These are phyloP conservation scores for Caenorhabditis panamensis DNA, from an alignment of 2,888 invertebrate genomes.

Conservation along the genomic window DNA sequence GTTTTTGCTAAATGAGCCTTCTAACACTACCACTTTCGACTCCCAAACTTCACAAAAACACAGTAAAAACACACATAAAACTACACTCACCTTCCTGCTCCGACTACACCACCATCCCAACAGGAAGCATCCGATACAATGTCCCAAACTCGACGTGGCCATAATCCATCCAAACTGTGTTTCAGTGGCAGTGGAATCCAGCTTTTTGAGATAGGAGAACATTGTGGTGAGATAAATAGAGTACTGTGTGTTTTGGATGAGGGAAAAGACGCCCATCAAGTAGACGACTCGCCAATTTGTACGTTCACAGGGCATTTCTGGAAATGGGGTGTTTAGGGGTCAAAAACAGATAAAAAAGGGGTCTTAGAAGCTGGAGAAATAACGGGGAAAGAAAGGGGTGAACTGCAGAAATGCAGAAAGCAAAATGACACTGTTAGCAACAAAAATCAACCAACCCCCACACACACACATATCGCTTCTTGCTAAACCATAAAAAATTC, in stretches of 20 bases:
- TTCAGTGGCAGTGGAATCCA: slow-evolving; percentile 33
- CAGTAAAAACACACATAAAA: too few relatives aligned
- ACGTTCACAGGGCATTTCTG: slow-evolving; percentile 39
- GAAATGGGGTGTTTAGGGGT: too few relatives aligned
- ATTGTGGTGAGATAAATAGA: slow-evolving; percentile 58
- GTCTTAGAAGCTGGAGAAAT: too few relatives aligned
- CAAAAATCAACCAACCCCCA: too few relatives aligned
- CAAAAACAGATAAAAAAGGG: too few relatives aligned
- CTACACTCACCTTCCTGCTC: slow-evolving; percentile 20
- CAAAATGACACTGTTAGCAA: too few relatives aligned
- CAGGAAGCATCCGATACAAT: slow-evolving; percentile 57
- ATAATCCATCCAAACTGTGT: slow-evolving; percentile 56
- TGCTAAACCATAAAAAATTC: too few relatives aligned
- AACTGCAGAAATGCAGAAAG: too few relatives aligned
- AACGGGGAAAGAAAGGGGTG: too few relatives aligned
- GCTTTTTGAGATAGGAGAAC: slow-evolving; percentile 54
- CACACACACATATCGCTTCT: too few relatives aligned
- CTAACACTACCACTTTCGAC: too few relatives aligned
- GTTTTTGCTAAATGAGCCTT: too few relatives aligned
- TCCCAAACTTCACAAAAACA: background rate
- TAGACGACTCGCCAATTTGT: slow-evolving; percentile 57
- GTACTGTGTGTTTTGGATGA: slow-evolving; percentile 62
- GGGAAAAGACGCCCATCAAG: slow-evolving; percentile 54
- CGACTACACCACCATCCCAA: slow-evolving; percentile 57
- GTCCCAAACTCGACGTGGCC: slow-evolving; percentile 57